Conservation (phyloP, 2,888 invertebrate species). For the Fabriciana adippe region DNA sequence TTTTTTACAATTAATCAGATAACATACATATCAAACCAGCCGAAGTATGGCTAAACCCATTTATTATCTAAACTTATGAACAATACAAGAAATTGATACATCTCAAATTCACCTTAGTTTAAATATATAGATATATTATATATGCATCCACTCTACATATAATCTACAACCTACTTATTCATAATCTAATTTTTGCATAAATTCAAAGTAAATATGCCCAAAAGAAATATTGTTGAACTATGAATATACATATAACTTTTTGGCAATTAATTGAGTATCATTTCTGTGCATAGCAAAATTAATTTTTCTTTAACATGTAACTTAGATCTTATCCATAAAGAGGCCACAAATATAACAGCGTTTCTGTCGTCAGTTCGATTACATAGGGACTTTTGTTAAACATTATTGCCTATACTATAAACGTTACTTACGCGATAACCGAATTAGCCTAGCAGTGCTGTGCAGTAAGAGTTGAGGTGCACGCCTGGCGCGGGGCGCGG, state of each 20-base stretch:
- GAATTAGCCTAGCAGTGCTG: slow-evolving; percentile 81
- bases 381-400: slow-evolving; percentile 82
- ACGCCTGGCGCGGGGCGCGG: slow-evolving; percentile 40
- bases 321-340: slow-evolving; percentile 82
- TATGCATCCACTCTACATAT: slow-evolving; percentile 82
- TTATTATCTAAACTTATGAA: slow-evolving; percentile 82
- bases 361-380: slow-evolving; percentile 82
- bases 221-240: slow-evolving; percentile 83
- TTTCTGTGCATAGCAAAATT: slow-evolving; percentile 83
- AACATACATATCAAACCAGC: slow-evolving; percentile 83
- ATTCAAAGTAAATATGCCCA: slow-evolving; percentile 83
- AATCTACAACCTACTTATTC: slow-evolving; percentile 81
- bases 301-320: slow-evolving; percentile 82
- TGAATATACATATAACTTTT: slow-evolving; percentile 83
- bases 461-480: slow-evolving; percentile 72
- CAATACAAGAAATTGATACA: slow-evolving; percentile 83
- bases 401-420: slow-evolving; percentile 78
- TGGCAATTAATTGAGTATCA: slow-evolving; percentile 84
- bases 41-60: slow-evolving; percentile 83
- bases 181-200: slow-evolving; percentile 82
- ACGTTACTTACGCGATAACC: slow-evolving; percentile 78
- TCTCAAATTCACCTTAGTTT: slow-evolving; percentile 81
- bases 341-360: slow-evolving; percentile 83
- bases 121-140: slow-evolving; percentile 80
- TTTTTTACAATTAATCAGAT: slow-evolving; percentile 82